Base-by-base conservation (phyloP, 2,888 invertebrate species). In the Zygogramma bicolorata region DNA sequence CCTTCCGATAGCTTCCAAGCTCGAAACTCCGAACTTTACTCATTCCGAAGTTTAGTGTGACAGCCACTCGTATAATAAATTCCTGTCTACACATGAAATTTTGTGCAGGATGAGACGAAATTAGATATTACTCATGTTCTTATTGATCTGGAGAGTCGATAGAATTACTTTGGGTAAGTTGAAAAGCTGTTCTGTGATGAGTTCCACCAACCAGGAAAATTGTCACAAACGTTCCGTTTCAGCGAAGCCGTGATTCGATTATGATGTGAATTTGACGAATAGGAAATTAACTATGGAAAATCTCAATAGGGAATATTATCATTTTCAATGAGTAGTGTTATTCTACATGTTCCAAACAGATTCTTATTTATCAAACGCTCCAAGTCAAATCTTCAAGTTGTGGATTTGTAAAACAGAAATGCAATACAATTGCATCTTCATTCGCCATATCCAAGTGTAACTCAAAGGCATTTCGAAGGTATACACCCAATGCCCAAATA, bases 1-100 rank as follows among this genome's bases (percentile, higher is more conserved):
- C 53, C 25, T 53, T 53, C 15, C 53, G 25, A 53, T 27, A 22
- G n/a, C 53, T n/a, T 53, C n/a, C 27, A 5, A 53, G 27, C 25
- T 53, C 22, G n/a, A 3, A 53, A 25, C 25, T 53, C n/a, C 27
- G 1, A 53, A 53, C 53, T 53, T 53, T 53, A 22, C 53, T 53
- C 53, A 53, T 53, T 27, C 6, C 53, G n/a, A 53, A 53, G 53
- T 53, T 53, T 53, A 53, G 25, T 53, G 53, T 53, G 53, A 53
- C 53, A 53, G 22, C 5, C 13, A 53, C 53, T 53, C 25, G n/a
- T 5, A 7, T 53, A 25, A 53, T 53, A 53, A 53, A 53, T 53
- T 53, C 27, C n/a, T 25, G 53, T 53, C 53, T 53, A 53, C 27
- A 53, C 53, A 25, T 13, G 53, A 25, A 53, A 53, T 53, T 53